Evolutionary conservation across 2,113 vertebrate genomes (phyloP).

Genomic region (Smithornis capensis): DNA sequence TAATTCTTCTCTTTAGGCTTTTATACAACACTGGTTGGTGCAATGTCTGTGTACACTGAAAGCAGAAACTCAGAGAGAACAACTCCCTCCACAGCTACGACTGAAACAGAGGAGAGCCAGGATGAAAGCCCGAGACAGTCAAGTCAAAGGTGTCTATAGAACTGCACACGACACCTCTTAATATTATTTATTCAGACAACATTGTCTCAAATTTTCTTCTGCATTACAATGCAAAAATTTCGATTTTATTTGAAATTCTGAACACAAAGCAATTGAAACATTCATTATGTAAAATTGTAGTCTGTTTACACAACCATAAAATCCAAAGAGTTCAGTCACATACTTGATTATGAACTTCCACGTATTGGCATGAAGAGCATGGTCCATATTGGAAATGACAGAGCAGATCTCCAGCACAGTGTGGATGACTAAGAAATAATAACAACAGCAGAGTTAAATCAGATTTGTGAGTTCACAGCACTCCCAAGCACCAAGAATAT

Average conservation of each 20-base stretch:
- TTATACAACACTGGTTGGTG: background rate
- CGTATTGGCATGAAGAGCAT: slow-evolving; percentile 93
- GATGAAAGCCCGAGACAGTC: background rate
- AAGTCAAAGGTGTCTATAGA: background rate
- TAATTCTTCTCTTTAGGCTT: background rate
- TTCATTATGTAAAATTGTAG: background rate
- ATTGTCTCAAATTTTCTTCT: background rate
- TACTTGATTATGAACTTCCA: slow-evolving; percentile 99
- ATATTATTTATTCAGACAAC: background rate
- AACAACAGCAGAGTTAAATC: background rate
- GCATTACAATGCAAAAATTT: background rate
- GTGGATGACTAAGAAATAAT: slow-evolving; percentile 85
- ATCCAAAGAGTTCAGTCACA: slow-evolving; percentile 34
- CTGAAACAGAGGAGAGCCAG: background rate
- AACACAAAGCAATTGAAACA: background rate
- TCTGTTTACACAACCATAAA: background rate
- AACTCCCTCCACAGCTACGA: background rate
- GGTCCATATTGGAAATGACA: slow-evolving; percentile 89
- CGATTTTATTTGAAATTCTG: background rate
- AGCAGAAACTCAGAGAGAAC: background rate
- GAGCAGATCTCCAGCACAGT: slow-evolving; percentile 90
- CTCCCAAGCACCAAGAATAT: background rate
- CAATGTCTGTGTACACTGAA: fast-evolving
- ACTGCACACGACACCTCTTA: background rate
- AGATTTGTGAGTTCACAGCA: background rate